A percentile compares a stretch with the other conserved stretches of the same genome.
Conservation (phyloP, 37 sponge, comb jelly and placozoan species). For the Spongia lamella region DNA sequence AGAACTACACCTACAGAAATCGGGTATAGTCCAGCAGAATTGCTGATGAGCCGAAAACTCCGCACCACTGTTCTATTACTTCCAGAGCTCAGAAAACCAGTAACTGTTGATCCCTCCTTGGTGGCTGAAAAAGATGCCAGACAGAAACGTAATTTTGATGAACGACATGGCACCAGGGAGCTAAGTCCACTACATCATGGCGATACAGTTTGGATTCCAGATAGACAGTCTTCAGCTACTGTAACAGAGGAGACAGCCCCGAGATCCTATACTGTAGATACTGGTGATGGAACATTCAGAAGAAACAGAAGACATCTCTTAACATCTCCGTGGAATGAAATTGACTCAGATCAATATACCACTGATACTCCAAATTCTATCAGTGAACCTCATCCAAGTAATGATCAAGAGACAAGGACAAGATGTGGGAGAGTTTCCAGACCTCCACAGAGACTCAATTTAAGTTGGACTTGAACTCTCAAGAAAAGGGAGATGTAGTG, state of each 20-base stretch:
- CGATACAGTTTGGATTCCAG: conserved; percentile 37
- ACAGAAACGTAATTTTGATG: conserved; percentile 31
- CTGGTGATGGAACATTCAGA: conserved; percentile 5
- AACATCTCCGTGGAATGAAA: background rate
- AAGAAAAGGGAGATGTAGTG: too few relatives aligned
- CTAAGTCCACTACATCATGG: conserved; percentile 12
- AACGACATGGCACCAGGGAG: conserved; percentile 3
- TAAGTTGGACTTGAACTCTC: too few relatives aligned
- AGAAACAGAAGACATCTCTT: conserved; percentile 23
- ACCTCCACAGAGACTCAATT: background rate
- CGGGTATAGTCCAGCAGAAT: conserved; percentile 40
- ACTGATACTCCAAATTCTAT: too few relatives aligned
- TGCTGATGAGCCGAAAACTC: conserved; percentile 40
- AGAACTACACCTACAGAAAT: conserved; percentile 38
- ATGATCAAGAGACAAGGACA: too few relatives aligned
- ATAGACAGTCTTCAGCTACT: conserved; percentile 6
- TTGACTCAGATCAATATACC: too few relatives aligned
- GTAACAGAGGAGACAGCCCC: conserved; percentile 23
- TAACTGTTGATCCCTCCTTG: background rate
- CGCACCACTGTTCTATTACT: conserved; percentile 40
- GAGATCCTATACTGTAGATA: conserved; percentile 28
- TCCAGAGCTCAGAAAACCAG: conserved; percentile 16
- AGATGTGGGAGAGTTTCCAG: background rate
- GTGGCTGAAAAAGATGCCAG: conserved; percentile 1
- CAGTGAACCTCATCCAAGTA: too few relatives aligned